phyloP scores from a whole-genome alignment of 2,888 invertebrate species.

The Protophormia terraenovae region DNA sequence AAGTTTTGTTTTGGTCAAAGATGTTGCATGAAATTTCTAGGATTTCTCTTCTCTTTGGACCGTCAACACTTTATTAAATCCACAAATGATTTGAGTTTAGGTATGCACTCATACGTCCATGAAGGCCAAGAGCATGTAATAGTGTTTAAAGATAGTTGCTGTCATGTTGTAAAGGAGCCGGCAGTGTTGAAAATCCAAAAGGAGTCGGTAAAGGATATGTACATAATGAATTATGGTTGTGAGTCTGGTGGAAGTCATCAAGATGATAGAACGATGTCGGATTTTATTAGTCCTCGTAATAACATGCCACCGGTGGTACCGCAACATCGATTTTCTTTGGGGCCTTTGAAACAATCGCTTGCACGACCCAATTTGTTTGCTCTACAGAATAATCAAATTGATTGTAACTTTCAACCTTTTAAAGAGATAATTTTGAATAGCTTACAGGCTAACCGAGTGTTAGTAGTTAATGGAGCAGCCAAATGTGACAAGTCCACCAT shows the following conservation, averaged over 20 bases:
- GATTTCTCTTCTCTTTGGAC: constrained; percentile 62
- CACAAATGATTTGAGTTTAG: constrained; percentile 53
- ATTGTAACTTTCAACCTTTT: constrained; percentile 42
- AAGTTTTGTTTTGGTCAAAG: constrained; percentile 61
- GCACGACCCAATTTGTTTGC: constrained; percentile 60
- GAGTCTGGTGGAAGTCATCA: constrained; percentile 58
- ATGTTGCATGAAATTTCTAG: constrained; percentile 69
- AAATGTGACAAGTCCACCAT: constrained; percentile 96
- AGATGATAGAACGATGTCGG: constrained; percentile 48
- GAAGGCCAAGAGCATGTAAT: constrained; percentile 67
- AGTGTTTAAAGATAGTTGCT: constrained; percentile 66
- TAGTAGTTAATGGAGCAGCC: constrained; percentile 93
- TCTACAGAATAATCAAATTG: constrained; percentile 45
- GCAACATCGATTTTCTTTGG: constrained; percentile 70
- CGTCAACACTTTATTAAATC: constrained; percentile 56
- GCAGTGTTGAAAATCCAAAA: constrained; percentile 47
- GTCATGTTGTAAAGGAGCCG: constrained; percentile 60
- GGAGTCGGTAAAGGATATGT: constrained; percentile 65
- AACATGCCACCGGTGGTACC: constrained; percentile 63
- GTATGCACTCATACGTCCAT: constrained; percentile 45
- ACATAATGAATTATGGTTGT: constrained; percentile 53
- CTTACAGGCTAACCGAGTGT: constrained; percentile 84
- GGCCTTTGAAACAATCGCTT: constrained; percentile 69
- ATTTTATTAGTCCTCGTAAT: constrained; percentile 47
- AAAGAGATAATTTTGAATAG: constrained; percentile 60